Evolutionary conservation across 2,797 vertebrate species (phyloP), one percentile per base, ranked within the genome.

Genomic region (Anguilla obscura): DNA sequence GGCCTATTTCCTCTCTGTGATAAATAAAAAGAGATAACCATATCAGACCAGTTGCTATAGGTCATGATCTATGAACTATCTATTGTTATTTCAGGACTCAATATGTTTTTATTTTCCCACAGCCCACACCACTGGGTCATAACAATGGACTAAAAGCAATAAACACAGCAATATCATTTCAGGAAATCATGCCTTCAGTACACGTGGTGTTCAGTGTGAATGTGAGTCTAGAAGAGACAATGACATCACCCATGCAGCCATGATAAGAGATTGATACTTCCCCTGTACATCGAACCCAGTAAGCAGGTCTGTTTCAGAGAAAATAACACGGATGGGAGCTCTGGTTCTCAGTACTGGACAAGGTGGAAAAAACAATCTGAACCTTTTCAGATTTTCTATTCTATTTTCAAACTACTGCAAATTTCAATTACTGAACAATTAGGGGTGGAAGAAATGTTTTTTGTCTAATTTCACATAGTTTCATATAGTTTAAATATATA

Each of bases 61-160:
- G 52, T 16, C 14, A 58, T 58, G 52, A 30, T 30, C 14, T 30
- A 45, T 54, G 52, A 54, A n/a, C 6, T 84, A 84, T 84, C 83
- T 56, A 27, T 9, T 84, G 50, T 84, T 84, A 84, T 84, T 58
- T 58, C 83, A 84, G 83, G 2, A 1, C 50, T 84, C 50, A 27
- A 12, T 24, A 10, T 52, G 18, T 21, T 45, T 36, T n/a, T 83
- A 9, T 24, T 83, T 52, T 56, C 10, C 27, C 14, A 58, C 12
- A 84, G 9, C 7, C 14, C 50, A 54, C 50, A 56, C 27, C 4
- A 24, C 8, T 30, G 12, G 52, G 9, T 18, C 12, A 54, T 1
- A 84, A 54, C 1, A 4, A 21, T 21, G 56, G 83, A 33, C 48
- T 33, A 84, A 84, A 84, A 30, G 54, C 50, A 84, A 52, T 27